Conservation (phyloP, 1,140 invertebrate genomes). For the Drosophila willistoni region DNA sequence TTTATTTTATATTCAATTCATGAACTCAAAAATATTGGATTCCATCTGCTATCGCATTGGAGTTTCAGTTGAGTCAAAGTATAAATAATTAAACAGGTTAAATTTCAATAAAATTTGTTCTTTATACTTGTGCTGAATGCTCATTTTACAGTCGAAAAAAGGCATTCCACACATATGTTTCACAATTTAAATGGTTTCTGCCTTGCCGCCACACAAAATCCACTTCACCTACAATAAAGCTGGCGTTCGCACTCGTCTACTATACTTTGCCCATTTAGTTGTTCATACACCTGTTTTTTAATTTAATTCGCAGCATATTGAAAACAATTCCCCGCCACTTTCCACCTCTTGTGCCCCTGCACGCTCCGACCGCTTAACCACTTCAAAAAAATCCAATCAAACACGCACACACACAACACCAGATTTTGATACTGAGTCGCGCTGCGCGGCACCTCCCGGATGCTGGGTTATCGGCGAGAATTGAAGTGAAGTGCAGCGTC, state of each 20-base stretch:
- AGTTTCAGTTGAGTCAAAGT: not conserved
- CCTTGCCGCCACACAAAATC: too few relatives aligned
- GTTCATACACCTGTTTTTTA: conserved; percentile 50
- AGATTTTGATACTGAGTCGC: conserved; percentile 21
- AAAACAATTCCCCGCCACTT: conserved; percentile 30
- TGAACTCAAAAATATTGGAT: too few relatives aligned
- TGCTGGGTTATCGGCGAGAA: not conserved
- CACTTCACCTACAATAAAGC: too few relatives aligned
- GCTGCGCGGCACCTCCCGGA: not conserved
- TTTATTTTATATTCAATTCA: too few relatives aligned
- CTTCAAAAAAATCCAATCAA: conserved; percentile 59
- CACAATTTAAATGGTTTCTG: too few relatives aligned
- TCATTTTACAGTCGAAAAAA: too few relatives aligned
- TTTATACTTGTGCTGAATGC: too few relatives aligned
- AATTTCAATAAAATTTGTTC: too few relatives aligned
- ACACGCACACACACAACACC: conserved; percentile 50
- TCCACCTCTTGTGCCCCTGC: too few relatives aligned
- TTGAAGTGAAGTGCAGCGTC: conserved; percentile 11
- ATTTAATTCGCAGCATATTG: conserved; percentile 72
- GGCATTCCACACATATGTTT: too few relatives aligned
- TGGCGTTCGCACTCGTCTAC: not conserved
- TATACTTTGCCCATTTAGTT: conserved; percentile 9
- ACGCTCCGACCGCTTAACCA: not conserved
- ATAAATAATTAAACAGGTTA: not conserved
- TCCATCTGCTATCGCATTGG: too few relatives aligned